Evolutionary conservation across 2,888 invertebrate genomes (phyloP), one percentile per base, ranked within the genome.

Genomic region (Mimas tiliae): DNA sequence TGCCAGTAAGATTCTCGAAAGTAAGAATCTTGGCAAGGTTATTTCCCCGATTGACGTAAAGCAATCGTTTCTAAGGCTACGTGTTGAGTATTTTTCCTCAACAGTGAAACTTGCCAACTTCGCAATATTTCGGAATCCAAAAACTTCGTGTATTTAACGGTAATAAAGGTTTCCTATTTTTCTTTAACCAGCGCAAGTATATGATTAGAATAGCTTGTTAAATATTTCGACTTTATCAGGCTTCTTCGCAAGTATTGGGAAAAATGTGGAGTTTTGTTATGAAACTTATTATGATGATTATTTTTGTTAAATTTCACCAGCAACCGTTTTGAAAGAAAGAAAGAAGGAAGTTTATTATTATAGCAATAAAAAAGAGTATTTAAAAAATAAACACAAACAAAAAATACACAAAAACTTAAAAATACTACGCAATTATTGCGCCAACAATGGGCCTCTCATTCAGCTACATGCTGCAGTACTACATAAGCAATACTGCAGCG

Each of bases 271-370:
- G 11, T 45, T 42, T 42, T 42, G 1, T 9, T 42, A 42, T 11
- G 27, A 52, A 52, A 52, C 27, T 33, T 53, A 33, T 27, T 52
- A 52, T 52, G 52, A 14, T 51, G 52, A 52, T 27, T 12, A 27
- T 27, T 27, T 27, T 21, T 27, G 52, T 27, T 4, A 52, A 27
- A 27, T 27, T 27, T 27, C 27, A 1, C 27, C 27, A 27, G 1
- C 27, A 4, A 27, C 27, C 2, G 27, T 27, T 27, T 27, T 27
- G 27, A 27, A 27, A 4, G 27, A 27, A 27, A 3, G 4, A 4
- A 27, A 27, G 4, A 27, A n/a, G n/a, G n/a, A n/a, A n/a, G n/a
- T n/a, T n/a, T n/a, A n/a, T n/a, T n/a, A n/a, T n/a, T n/a, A n/a
- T n/a, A n/a, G n/a, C n/a, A n/a, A n/a, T n/a, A n/a, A n/a, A n/a